Percentiles rank a stretch among this genome's conserved stretches.
Conservation (phyloP, 1,140 invertebrate species). For the Ptiloglossa arizonensis region DNA sequence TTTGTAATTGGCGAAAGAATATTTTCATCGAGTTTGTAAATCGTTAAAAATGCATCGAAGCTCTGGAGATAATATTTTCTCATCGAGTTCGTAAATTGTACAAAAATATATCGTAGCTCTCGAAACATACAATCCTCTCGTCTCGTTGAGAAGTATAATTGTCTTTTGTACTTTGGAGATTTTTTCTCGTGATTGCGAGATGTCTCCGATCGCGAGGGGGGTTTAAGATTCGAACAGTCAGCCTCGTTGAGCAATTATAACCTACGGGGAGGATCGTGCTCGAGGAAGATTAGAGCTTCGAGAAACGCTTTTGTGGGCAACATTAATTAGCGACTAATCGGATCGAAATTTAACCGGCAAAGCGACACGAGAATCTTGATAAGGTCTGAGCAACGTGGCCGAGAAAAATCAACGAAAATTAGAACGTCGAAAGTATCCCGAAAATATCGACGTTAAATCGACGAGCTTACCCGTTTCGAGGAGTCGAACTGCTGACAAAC, state of each 20-base stretch:
- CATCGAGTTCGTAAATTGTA: too few relatives aligned
- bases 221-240: not conserved
- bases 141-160: too few relatives aligned
- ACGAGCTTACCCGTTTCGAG: not conserved
- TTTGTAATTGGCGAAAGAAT: too few relatives aligned
- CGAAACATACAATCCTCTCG: too few relatives aligned
- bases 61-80: too few relatives aligned
- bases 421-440: not conserved
- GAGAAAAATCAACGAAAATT: not conserved
- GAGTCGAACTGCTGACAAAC: slow-evolving; percentile 7
- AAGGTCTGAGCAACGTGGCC: not conserved
- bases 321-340: slow-evolving; percentile 1
- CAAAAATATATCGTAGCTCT: too few relatives aligned
- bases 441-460: not conserved
- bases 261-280: not conserved
- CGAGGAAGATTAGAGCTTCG: not conserved
- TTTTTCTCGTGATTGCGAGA: too few relatives aligned
- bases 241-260: not conserved
- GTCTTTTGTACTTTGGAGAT: too few relatives aligned
- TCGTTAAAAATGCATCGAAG: too few relatives aligned
- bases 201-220: too few relatives aligned
- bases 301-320: not conserved
- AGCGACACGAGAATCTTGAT: not conserved
- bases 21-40: too few relatives aligned
- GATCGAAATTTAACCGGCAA: not conserved